Evolutionary conservation across 2,113 vertebrate genomes (phyloP), one percentile per base, ranked within the genome.

Genomic region (Oostethus manadensis): DNA sequence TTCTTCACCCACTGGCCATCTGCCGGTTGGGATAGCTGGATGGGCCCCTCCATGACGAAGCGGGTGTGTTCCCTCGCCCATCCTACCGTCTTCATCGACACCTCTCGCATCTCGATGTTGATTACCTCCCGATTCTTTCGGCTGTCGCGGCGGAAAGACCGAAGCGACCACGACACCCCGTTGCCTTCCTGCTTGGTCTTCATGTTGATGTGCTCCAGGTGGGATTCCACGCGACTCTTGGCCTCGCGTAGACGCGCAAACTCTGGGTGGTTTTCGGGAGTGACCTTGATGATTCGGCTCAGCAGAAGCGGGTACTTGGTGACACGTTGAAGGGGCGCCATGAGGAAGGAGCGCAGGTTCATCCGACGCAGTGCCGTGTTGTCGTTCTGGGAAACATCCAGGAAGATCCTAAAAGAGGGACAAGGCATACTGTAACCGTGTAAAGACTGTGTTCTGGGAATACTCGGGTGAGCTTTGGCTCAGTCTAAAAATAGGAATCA

Each of bases 161-260:
- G 91, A 4, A 95, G 88, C 1, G 92, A 93, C 94, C 94, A 95
- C 0, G 91, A 86, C 74, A 92, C 90, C 42, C 92, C 90, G 2
- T 87, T 86, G 2, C 93, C 92, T 62, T 95, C 94, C 84, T 94
- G 93, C 77, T 91, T 93, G 71, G 93, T 94, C 84, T 94, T 94
- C 90, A 93, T 95, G 84, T 97, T 95, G 82, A 97, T 96, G 88
- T 97, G 94, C 82, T 96, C 94, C 77, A 97, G 81, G 60, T 96
- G 94, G 57, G 94, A 94, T 50, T 95, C 93, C 1, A 95, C 93
- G 9, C 91, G 92, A 73, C 92, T 92, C 82, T 95, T 96, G 76
- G 93, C 94, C 70, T 95, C 93, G 29, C 91, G 88, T 67, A 96
- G 91, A 57, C 91, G 91, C 10, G 87, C 15, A 0, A 92, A 86